Conservation (phyloP, 2,797 vertebrate genomes). For the Triplophysa yarkandensis region DNA sequence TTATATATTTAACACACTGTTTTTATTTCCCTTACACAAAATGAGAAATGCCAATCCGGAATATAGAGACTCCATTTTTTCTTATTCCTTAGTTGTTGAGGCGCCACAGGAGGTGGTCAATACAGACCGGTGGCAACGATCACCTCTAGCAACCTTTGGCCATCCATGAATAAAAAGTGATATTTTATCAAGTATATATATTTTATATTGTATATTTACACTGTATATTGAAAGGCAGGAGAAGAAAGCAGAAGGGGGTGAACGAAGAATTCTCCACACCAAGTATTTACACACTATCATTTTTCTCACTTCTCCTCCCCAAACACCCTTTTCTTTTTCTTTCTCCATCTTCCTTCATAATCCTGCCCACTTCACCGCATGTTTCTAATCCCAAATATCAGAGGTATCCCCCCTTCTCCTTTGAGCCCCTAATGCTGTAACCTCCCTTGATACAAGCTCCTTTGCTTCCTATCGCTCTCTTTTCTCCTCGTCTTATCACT, state of each 20-base stretch:
- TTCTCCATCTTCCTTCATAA: conserved; percentile 65
- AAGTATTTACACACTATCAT: conserved; percentile 65
- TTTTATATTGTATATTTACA: not conserved
- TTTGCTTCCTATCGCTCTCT: conserved; percentile 32
- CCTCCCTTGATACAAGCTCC: conserved; percentile 59
- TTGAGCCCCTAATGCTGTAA: conserved; percentile 66
- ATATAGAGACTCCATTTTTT: not conserved
- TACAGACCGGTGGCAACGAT: not conserved
- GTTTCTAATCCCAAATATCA: conserved; percentile 78
- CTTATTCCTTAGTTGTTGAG: not conserved
- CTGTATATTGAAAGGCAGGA: conserved; percentile 28
- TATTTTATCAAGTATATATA: not conserved
- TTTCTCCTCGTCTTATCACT: conserved; percentile 53
- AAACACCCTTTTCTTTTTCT: conserved; percentile 70
- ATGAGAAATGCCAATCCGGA: not conserved
- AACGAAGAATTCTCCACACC: conserved; percentile 61
- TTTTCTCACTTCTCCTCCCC: conserved; percentile 60
- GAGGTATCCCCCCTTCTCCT: conserved; percentile 63
- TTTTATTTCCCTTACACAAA: not conserved
- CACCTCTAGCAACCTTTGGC: not conserved
- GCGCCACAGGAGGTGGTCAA: not conserved
- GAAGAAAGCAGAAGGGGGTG: conserved; percentile 59
- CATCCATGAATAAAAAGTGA: not conserved
- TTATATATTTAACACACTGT: too few species aligned
- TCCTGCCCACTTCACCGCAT: conserved; percentile 73